These are phyloP conservation scores for Erythrocercus mccallii DNA, from an alignment of 2,113 vertebrate species.

Conservation along the genomic window DNA sequence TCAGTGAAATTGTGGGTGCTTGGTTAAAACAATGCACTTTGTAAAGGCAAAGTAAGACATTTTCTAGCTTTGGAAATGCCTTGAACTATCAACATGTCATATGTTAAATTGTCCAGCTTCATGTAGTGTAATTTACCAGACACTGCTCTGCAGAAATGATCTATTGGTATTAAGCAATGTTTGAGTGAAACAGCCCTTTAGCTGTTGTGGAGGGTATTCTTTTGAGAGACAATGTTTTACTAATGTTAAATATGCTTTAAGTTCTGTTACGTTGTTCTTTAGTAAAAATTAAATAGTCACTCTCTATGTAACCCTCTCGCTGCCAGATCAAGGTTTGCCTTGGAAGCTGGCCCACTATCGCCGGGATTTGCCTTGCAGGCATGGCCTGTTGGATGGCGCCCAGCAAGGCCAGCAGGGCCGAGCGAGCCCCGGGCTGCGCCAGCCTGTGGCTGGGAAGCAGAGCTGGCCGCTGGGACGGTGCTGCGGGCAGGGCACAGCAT, in stretches of 20 bases:
- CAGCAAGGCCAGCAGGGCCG: background rate
- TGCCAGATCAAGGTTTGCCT: background rate
- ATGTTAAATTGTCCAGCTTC: background rate
- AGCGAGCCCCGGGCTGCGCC: too few species aligned
- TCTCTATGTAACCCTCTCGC: background rate
- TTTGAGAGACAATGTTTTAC: background rate
- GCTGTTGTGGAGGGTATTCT: background rate
- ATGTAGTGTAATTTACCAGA: background rate
- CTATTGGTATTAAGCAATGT: background rate
- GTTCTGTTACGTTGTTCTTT: background rate
- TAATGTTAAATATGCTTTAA: background rate
- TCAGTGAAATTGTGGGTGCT: background rate
- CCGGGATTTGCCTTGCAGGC: rapidly evolving
- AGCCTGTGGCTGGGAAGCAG: background rate
- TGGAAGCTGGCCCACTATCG: rapidly evolving
- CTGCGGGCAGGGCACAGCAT: background rate
- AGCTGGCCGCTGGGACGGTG: background rate
- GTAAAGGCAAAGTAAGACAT: background rate
- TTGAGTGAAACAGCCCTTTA: background rate
- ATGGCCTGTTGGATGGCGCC: rapidly evolving
- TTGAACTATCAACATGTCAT: background rate
- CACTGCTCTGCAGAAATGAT: background rate
- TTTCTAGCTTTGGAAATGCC: background rate
- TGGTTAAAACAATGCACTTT: background rate
- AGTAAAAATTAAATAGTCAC: background rate